Conservation (phyloP, 1,140 invertebrate species). For the Hirudo medicinalis region DNA sequence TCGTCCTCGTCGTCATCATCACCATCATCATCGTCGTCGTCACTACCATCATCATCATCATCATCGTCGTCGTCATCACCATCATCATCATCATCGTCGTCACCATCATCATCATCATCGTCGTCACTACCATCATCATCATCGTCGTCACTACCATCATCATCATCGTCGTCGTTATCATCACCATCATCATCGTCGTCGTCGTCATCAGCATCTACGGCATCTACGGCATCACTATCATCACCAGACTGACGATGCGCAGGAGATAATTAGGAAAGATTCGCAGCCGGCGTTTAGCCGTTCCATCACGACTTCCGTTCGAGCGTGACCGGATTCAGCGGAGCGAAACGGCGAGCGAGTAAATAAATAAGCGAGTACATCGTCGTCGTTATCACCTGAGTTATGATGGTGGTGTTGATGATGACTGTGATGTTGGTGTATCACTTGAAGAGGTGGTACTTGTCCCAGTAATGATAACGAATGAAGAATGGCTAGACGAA, state of each 20-base stretch:
- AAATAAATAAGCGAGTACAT: too few relatives aligned
- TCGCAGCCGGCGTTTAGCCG: not conserved
- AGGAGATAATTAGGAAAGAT: too few relatives aligned
- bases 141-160: not conserved
- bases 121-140: too few relatives aligned
- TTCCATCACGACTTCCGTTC: not conserved
- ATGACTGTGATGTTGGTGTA: too few relatives aligned
- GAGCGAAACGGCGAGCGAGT: too few relatives aligned
- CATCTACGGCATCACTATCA: not conserved
- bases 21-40: not conserved
- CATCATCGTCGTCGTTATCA: not conserved
- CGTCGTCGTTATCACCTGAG: too few relatives aligned
- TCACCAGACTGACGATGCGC: not conserved
- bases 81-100: not conserved
- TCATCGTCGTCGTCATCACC: not conserved
- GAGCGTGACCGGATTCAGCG: too few relatives aligned
- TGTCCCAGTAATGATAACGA: too few relatives aligned
- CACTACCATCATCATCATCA: conserved; percentile 4
- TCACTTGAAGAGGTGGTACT: too few relatives aligned
- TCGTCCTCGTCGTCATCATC: not conserved
- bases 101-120: not conserved
- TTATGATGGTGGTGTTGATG: too few relatives aligned
- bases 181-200: conserved; percentile 1
- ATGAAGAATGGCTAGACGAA: too few relatives aligned
- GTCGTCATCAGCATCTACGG: not conserved